Base-by-base conservation (phyloP, 2,888 invertebrate genomes). In the Tenthredo livida region DNA sequence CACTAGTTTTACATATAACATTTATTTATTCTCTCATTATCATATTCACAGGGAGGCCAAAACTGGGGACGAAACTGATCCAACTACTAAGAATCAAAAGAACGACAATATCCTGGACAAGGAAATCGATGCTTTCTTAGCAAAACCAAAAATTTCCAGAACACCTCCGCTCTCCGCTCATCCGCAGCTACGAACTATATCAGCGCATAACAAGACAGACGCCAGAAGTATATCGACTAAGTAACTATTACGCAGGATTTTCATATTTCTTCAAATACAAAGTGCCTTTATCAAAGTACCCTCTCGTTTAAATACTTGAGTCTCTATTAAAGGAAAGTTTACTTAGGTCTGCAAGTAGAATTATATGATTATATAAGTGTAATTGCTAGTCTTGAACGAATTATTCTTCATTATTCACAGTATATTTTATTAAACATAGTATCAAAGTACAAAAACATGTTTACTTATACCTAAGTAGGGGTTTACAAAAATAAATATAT, bases 111-210 rank as follows among this genome's bases (percentile, higher is more conserved):
- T 15, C 29, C 7, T 29, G 12, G 83, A 83, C 29, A 70, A 29
- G 29, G 83, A 83, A 29, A 47, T 29, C 43, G 90, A 91, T 21
- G 91, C 90, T 47, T 92, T 92, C 86, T 70, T 89, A 61, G 89
- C 92, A 6, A 92, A 91, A 85, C 92, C 92, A 72, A 91, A 90
- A 86, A 87, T 92, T 86, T 89, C 89, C 73, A 87, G 92, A 43
- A 92, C 92, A 25, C 90, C 92, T 25, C 90, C 92, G 0, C 85
- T 85, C n/a, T 47, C 85, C 5, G 84, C 85, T 10, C 61, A 43
- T 5, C 70, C 73, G 25, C 65, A 58, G 9, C 6, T 67, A 75
- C 72, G 21, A n/a, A 2, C 43, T 43, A 86, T 86, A n/a, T 73
- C 85, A 86, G 73, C 85, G 84, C 58, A 17, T 12, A 84, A 70